Evolutionary conservation across 2,797 vertebrate species (phyloP), one percentile per base, ranked within the genome.

Genomic region (Liparis tanakae): DNA sequence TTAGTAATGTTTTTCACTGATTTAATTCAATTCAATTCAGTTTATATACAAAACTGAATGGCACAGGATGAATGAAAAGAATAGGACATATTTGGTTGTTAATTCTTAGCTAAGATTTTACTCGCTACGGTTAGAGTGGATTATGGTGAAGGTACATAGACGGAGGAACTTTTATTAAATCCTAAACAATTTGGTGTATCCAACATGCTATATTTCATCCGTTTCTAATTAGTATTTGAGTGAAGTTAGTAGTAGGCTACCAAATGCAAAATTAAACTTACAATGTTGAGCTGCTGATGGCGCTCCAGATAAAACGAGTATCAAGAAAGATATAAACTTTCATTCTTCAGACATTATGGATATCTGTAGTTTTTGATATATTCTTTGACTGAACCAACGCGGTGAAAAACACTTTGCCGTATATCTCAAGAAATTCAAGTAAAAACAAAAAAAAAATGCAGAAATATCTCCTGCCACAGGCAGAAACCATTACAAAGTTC

Each of bases 1-100:
- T 37, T 41, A 55, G 30, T 17, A 39, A 67, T 72, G 22, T 51
- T 54, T 80, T 63, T 64, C 36, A 51, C 30, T 50, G 62, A 59
- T 72, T 74, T n/a, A n/a, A n/a, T n/a, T n/a, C n/a, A n/a, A n/a
- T n/a, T n/a, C n/a, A n/a, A n/a, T n/a, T n/a, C n/a, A n/a, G n/a
- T n/a, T n/a, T n/a, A n/a, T n/a, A n/a, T 37, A 9, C 44, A 41
- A 41, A 59, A 60, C 20, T 37, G 6, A 58, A 51, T 37, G 44
- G 25, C 17, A 50, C 6, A 50, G 51, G 56, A 30, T 33, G 39
- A 44, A 44, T 1, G 18, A 3, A 25, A 46, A 51, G n/a, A 66
- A 57, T 10, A 6, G 4, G 79, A 54, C n/a, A 65, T 51, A 7
- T 17, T 25, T 54, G 63, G 30, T 20, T 8, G 10, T 63, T 69